A percentile compares a stretch with the other conserved stretches of the same genome.
Evolutionary conservation across 1,140 invertebrate genomes (phyloP).

Genomic region (Nymphalis io): DNA sequence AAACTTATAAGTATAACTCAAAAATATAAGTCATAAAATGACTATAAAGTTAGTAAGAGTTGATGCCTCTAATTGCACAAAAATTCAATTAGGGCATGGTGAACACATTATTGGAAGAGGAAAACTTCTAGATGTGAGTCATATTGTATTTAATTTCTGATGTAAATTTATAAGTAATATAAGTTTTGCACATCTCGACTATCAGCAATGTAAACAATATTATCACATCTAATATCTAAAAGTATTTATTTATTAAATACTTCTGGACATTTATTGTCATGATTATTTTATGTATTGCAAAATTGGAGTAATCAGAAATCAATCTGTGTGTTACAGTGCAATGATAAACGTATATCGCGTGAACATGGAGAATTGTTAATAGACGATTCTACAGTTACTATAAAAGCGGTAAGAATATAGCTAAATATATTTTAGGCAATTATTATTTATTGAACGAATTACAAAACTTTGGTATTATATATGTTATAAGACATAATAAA

Average conservation of each 20-base stretch:
- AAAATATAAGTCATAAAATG: slow-evolving; percentile 42
- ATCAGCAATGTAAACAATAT: background rate
- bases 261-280: too few species aligned
- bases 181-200: background rate
- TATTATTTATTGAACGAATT: too few species aligned
- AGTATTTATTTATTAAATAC: too few species aligned
- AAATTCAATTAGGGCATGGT: slow-evolving; percentile 54
- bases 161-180: background rate
- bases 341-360: slow-evolving; percentile 66
- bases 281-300: background rate
- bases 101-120: slow-evolving; percentile 63
- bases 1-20: background rate
- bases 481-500: too few species aligned
- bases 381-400: slow-evolving; percentile 41
- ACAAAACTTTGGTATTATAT: too few species aligned
- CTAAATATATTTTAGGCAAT: too few species aligned
- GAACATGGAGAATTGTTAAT: slow-evolving; percentile 62
- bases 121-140: slow-evolving; percentile 61
- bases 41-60: slow-evolving; percentile 59
- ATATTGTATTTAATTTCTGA: background rate
- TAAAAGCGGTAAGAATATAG: slow-evolving; percentile 63
- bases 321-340: slow-evolving; percentile 49
- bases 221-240: background rate
- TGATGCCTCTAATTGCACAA: slow-evolving; percentile 49
- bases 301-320: background rate